phyloP scores from a whole-genome alignment of 1,140 invertebrate genomes.

The Apis mellifera region DNA sequence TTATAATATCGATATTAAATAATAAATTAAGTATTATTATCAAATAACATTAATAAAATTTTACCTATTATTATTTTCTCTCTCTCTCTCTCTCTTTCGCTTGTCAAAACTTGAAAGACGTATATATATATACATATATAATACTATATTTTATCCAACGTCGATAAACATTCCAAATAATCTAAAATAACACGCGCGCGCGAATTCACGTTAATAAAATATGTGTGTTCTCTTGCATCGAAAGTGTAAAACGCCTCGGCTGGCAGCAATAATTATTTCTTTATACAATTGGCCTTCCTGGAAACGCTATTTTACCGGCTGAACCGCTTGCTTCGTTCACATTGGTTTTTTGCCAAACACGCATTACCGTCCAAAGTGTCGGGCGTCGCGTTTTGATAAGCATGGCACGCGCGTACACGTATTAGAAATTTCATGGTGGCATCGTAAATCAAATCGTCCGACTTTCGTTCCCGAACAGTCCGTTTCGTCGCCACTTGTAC shows the following conservation, averaged over 20 bases:
- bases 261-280: too few species aligned
- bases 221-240: too few species aligned
- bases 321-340: background rate
- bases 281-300: background rate
- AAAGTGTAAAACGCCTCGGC: background rate
- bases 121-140: too few species aligned
- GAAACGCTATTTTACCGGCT: background rate
- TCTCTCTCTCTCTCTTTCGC: too few species aligned
- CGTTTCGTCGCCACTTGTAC: conserved; percentile 19
- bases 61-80: too few species aligned
- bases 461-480: conserved; percentile 49
- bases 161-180: background rate
- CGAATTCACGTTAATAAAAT: background rate
- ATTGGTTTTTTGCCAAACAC: conserved; percentile 30
- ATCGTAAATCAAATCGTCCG: conserved; percentile 54
- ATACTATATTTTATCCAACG: too few species aligned
- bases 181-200: background rate
- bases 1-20: too few species aligned
- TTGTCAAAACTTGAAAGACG: too few species aligned
- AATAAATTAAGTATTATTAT: too few species aligned
- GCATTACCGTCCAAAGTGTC: conserved; percentile 33
- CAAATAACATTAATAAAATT: too few species aligned
- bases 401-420: conserved; percentile 40
- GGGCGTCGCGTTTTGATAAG: conserved; percentile 23
- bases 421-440: conserved; percentile 62